Conservation (phyloP, 2,888 invertebrate genomes). For the Drosophila meridiana region DNA sequence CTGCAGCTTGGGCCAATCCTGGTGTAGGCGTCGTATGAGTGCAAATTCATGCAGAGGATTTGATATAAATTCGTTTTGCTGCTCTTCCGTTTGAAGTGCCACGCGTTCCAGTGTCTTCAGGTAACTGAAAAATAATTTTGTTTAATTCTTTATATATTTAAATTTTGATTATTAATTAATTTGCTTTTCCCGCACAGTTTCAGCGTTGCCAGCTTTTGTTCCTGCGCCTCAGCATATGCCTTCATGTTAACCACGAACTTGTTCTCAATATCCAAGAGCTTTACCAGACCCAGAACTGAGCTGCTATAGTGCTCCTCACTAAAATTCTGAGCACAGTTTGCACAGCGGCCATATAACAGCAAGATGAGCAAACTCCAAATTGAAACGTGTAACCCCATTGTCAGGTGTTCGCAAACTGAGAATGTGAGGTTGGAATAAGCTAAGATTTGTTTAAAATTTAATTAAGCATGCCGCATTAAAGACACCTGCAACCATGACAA, state of each 20-base stretch:
- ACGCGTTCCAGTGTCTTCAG: constrained; percentile 24
- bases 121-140: constrained; percentile 27
- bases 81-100: neutral
- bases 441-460: neutral
- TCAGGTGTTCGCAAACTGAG: neutral
- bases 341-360: neutral
- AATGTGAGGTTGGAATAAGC: neutral
- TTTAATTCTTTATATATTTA: neutral
- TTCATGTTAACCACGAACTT: constrained; percentile 41
- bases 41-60: constrained; percentile 54
- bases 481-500: neutral
- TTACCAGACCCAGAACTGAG: constrained; percentile 35
- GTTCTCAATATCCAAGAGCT: constrained; percentile 39
- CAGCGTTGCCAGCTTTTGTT: constrained; percentile 44
- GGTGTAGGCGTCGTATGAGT: constrained; percentile 50
- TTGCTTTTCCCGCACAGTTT: constrained; percentile 35
- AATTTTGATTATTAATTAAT: neutral
- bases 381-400: constrained; percentile 23
- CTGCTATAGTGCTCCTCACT: constrained; percentile 31
- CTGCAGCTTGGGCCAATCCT: constrained; percentile 57
- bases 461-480: neutral
- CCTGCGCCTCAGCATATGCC: constrained; percentile 26
- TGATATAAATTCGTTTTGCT: constrained; percentile 37
- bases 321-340: fast-evolving
- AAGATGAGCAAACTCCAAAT: constrained; percentile 2